Percentiles rank a stretch among this genome's conserved stretches.
These are phyloP conservation scores for Zaprionus nigranus DNA, from an alignment of 1,140 invertebrate genomes.

Conservation along the genomic window DNA sequence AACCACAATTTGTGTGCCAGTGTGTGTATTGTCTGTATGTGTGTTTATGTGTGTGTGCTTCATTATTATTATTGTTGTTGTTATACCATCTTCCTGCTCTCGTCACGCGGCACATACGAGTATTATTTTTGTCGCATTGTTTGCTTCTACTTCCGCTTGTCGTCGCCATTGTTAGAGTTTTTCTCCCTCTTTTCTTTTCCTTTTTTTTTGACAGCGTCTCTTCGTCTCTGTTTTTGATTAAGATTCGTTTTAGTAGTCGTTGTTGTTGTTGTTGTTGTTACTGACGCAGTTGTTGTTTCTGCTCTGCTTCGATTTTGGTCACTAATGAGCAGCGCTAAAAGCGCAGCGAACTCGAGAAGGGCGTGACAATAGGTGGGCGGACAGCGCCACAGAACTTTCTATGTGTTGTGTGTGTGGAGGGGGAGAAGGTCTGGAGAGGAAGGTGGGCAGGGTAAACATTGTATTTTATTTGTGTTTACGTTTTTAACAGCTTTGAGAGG, in stretches of 20 bases:
- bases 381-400: not conserved
- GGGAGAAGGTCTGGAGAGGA: slow-evolving; percentile 1
- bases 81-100: slow-evolving; percentile 53
- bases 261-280: slow-evolving; percentile 37
- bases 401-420: not conserved
- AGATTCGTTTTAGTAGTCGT: slow-evolving; percentile 41
- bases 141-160: slow-evolving; percentile 67
- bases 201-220: slow-evolving; percentile 44
- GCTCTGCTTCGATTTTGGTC: slow-evolving; percentile 72
- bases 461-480: slow-evolving; percentile 79
- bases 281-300: slow-evolving; percentile 48
- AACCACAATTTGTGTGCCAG: slow-evolving; percentile 41
- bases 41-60: slow-evolving; percentile 36
- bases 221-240: slow-evolving; percentile 62
- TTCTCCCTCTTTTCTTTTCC: slow-evolving; percentile 2
- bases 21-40: slow-evolving; percentile 1
- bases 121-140: slow-evolving; percentile 76
- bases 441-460: slow-evolving; percentile 55
- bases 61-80: slow-evolving; percentile 71
- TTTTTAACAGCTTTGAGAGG: slow-evolving; percentile 76
- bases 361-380: slow-evolving; percentile 58
- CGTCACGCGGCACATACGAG: slow-evolving; percentile 46
- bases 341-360: slow-evolving; percentile 67
- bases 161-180: slow-evolving; percentile 69
- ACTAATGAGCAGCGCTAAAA: slow-evolving; percentile 76